Evolutionary conservation across 1,140 invertebrate genomes (phyloP).

Genomic region (Aphelinus certus): DNA sequence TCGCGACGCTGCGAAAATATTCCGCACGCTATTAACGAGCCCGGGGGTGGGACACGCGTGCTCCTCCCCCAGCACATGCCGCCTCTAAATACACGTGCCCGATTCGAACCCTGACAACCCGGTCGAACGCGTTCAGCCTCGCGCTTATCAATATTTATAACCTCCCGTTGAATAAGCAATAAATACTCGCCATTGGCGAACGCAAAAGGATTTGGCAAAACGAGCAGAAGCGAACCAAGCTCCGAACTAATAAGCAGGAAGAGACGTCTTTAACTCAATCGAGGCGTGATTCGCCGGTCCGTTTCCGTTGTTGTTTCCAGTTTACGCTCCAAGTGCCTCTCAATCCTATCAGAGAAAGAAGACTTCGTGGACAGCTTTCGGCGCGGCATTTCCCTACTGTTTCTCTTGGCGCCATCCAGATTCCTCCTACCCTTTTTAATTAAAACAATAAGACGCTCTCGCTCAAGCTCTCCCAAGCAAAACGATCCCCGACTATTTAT

Average conservation of each 20-base stretch:
- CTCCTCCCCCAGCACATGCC: no score
- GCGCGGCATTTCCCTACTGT: conserved; percentile 41
- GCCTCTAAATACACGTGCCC: no score
- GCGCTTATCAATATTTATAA: no score
- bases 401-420: conserved; percentile 5
- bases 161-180: neutral
- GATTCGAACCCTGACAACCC: no score
- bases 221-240: conserved; percentile 56
- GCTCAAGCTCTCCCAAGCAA: conserved; percentile 43
- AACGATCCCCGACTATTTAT: conserved; percentile 61
- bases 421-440: conserved; percentile 55
- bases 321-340: conserved; percentile 60
- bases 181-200: conserved; percentile 33
- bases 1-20: conserved; percentile 47
- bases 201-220: conserved; percentile 46
- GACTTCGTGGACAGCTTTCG: conserved; percentile 53
- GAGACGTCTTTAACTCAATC: conserved; percentile 61
- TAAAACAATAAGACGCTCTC: conserved; percentile 62
- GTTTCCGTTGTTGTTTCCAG: conserved; percentile 63
- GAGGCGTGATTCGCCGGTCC: conserved; percentile 58
- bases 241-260: conserved; percentile 59
- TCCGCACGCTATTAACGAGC: conserved; percentile 51
- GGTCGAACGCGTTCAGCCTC: no score
- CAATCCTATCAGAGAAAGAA: conserved; percentile 62
- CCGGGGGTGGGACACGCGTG: neutral